Evolutionary conservation across 2,113 vertebrate genomes (phyloP), one percentile per base, ranked within the genome.

Genomic region (Ochotona curzoniae): DNA sequence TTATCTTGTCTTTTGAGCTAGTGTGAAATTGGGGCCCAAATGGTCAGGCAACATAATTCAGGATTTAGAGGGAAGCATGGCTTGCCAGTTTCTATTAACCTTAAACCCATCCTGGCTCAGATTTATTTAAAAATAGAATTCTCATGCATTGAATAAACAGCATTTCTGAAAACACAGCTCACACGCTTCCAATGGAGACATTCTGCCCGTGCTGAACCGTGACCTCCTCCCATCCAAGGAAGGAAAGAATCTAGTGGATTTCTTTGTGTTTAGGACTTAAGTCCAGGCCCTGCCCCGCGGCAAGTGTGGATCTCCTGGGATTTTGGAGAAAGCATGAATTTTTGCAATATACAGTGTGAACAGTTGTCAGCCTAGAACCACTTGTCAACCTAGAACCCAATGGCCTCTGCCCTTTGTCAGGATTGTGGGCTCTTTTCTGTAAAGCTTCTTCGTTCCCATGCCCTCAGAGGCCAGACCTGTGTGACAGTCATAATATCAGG

Each of bases 161-260:
- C 18, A 57, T 91, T 89, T 84, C 66, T 87, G n/a, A 1, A 35
- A 51, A n/a, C 9, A 17, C 54, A 61, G 5, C 5, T 23, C 47
- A 4, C 51, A 67, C 64, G 15, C 84, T 83, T 78, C 47, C 25
- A 64, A 76, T 94, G 26, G 89, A 89, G 87, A n/a, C 4, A 32
- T 0, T 88, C 23, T 5, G 4, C 81, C n/a, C 54, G 8, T 76
- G 28, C 38, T 88, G 28, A 93, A 66, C 17, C 63, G 38, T 83
- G 51, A 73, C 30, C 10, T 49, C 63, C 54, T 7, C 13, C 25
- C 49, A 9, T 71, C 35, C 10, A 11, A 23, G 32, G 71, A 91
- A 30, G 21, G 28, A 8, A 20, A 15, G 21, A 69, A 17, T 47
- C 9, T 20, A 54, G 21, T 25, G 28, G 20, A 76, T 1, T 61